Conservation (phyloP, 2,888 invertebrate genomes). For the Alcis repandata region DNA sequence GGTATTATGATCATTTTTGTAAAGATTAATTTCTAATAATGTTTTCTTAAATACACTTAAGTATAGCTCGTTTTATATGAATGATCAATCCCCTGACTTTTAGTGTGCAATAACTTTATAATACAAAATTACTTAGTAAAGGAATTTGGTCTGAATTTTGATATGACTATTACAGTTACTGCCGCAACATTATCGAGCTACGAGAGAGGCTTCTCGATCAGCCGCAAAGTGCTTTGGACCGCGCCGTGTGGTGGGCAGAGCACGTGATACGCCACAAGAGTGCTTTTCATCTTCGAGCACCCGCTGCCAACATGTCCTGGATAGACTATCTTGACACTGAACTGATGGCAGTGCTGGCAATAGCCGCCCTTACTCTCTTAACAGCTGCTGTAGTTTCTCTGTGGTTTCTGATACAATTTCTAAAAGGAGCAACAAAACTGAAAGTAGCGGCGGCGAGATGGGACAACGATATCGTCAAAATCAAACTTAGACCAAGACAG, state of each 20-base stretch:
- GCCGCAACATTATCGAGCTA: constrained; percentile 53
- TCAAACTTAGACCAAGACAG: too few species aligned
- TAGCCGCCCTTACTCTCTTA: background rate
- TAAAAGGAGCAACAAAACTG: background rate
- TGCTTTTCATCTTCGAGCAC: constrained; percentile 69
- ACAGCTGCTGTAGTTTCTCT: background rate
- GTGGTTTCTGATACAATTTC: background rate
- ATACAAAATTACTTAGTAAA: background rate
- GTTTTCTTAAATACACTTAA: too few species aligned
- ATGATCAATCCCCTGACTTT: too few species aligned
- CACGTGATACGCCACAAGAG: constrained; percentile 75
- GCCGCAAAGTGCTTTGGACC: constrained; percentile 67
- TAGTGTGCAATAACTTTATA: too few species aligned
- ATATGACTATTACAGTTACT: constrained; percentile 37
- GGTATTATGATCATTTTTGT: too few species aligned
- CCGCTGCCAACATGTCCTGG: constrained; percentile 62
- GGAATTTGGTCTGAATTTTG: background rate
- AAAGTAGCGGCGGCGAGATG: background rate
- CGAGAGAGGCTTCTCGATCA: constrained; percentile 64
- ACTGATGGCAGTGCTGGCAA: constrained; percentile 1
- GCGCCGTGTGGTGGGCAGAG: constrained; percentile 81
- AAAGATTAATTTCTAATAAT: too few species aligned
- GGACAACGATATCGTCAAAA: background rate
- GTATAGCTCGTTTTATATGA: too few species aligned
- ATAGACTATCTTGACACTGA: constrained; percentile 48